phyloP scores from a whole-genome alignment of 2,797 vertebrate genomes.

The Sebastolobus altivelis region DNA sequence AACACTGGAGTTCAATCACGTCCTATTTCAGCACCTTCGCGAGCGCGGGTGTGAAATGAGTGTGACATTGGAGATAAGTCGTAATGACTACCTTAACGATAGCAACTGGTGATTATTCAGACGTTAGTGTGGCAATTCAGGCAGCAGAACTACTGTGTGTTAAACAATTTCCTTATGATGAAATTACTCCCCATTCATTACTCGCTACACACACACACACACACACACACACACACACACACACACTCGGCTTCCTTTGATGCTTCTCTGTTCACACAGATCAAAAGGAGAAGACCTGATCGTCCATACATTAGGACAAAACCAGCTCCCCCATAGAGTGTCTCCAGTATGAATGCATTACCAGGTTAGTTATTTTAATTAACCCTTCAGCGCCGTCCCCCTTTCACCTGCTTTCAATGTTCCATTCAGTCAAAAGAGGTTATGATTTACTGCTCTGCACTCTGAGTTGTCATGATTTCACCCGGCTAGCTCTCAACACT shows the following conservation, averaged over 20 bases:
- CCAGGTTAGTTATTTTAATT: conserved; percentile 73
- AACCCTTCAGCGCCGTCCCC: conserved; percentile 59
- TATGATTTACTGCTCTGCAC: conserved; percentile 21
- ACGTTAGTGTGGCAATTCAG: conserved; percentile 61
- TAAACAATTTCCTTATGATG: conserved; percentile 66
- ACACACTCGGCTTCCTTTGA: conserved; percentile 68
- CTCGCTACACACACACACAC: conserved; percentile 11
- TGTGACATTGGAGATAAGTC: conserved; percentile 53
- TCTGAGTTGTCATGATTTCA: neutral
- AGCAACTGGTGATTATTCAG: conserved; percentile 63
- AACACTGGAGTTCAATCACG: conserved; percentile 50
- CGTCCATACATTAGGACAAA: conserved; percentile 71
- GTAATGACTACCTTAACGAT: conserved; percentile 48
- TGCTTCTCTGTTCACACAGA: conserved; percentile 70
- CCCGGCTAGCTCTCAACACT: neutral
- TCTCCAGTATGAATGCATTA: conserved; percentile 47
- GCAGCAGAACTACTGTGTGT: conserved; percentile 45
- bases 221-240: conserved; percentile 7
- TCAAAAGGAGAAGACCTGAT: conserved; percentile 74
- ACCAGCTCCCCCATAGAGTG: conserved; percentile 57
- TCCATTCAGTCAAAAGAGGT: conserved; percentile 33
- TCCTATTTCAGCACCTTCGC: conserved; percentile 18
- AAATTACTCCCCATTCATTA: conserved; percentile 66
- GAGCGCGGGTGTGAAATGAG: conserved; percentile 36
- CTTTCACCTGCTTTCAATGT: conserved; percentile 64